phyloP scores from a whole-genome alignment of 23 tunicate genomes.

The Aplidium turbinatum region DNA sequence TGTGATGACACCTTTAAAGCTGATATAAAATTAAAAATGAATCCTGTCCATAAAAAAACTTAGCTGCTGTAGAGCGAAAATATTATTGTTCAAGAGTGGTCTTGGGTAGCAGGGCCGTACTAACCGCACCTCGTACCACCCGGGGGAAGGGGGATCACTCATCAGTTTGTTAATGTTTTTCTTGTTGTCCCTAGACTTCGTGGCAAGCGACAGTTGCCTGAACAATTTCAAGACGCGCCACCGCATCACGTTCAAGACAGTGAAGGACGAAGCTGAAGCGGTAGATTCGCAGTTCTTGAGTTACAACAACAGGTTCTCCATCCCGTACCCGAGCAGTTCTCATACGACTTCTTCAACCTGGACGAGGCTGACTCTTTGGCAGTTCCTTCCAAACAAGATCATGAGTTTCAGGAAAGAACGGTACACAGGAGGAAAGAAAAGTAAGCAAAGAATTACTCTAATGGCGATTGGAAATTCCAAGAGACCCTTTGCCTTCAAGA shows the following conservation, averaged over 20 bases:
- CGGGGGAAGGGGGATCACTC: too few species aligned
- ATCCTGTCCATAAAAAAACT: too few species aligned
- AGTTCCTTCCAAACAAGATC: slow-evolving; percentile 40
- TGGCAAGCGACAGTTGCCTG: too few species aligned
- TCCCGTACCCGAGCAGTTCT: slow-evolving; percentile 30
- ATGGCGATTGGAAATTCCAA: slow-evolving; percentile 20
- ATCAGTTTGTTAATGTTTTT: too few species aligned
- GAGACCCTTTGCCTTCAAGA: slow-evolving; percentile 28
- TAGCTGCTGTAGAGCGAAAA: too few species aligned
- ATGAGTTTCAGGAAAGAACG: slow-evolving; percentile 37
- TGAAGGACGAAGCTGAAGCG: too few species aligned
- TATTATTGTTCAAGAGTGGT: too few species aligned
- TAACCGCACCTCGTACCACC: too few species aligned
- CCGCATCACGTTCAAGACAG: slow-evolving; percentile 43
- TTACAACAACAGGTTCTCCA: slow-evolving; percentile 41
- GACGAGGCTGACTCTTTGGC: slow-evolving; percentile 40
- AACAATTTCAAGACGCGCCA: slow-evolving; percentile 19
- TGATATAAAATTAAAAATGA: too few species aligned
- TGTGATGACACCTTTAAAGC: too few species aligned
- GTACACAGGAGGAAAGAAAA: slow-evolving; percentile 47
- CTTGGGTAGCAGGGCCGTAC: too few species aligned
- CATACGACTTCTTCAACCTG: slow-evolving; percentile 40
- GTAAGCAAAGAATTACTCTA: slow-evolving; percentile 48
- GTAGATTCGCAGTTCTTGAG: slow-evolving; percentile 20
- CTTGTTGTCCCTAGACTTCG: too few species aligned